Conservation (phyloP, 2,113 vertebrate genomes). For the Gymnorhina tibicen region DNA sequence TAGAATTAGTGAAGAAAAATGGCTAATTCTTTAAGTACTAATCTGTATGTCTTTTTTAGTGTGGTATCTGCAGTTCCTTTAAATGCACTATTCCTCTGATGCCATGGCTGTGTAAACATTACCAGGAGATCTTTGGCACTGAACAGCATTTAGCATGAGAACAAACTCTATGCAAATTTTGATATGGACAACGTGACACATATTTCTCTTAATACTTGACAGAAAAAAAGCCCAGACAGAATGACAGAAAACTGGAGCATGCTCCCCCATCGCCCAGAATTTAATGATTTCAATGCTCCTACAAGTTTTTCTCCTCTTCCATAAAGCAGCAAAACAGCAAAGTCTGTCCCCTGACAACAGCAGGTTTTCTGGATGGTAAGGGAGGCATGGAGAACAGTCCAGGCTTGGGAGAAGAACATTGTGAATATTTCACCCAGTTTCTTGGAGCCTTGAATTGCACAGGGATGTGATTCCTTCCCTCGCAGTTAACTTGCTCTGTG, state of each 20-base stretch:
- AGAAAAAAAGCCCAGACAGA: not conserved
- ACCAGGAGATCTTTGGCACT: not conserved
- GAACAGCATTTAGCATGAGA: not conserved
- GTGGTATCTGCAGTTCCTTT: not conserved
- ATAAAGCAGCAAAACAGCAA: not conserved
- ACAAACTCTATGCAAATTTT: not conserved
- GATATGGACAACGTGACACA: not conserved
- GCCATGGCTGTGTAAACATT: not conserved
- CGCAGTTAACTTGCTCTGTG: not conserved
- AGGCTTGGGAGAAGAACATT: not conserved
- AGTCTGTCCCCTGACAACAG: not conserved
- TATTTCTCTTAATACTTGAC: not conserved
- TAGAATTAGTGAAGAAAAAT: not conserved
- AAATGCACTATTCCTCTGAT: not conserved
- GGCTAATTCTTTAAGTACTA: not conserved
- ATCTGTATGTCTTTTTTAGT: not conserved
- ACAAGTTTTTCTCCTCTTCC: not conserved
- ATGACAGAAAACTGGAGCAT: not conserved
- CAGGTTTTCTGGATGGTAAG: not conserved
- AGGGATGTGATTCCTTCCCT: not conserved
- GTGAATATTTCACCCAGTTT: not conserved
- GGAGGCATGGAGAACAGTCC: fast-evolving
- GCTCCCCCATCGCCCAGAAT: not conserved
- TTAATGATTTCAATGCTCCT: not conserved
- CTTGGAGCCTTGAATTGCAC: not conserved